These are phyloP conservation scores for Cataglyphis albicans DNA, from an alignment of 2,888 invertebrate species.

Conservation along the genomic window DNA sequence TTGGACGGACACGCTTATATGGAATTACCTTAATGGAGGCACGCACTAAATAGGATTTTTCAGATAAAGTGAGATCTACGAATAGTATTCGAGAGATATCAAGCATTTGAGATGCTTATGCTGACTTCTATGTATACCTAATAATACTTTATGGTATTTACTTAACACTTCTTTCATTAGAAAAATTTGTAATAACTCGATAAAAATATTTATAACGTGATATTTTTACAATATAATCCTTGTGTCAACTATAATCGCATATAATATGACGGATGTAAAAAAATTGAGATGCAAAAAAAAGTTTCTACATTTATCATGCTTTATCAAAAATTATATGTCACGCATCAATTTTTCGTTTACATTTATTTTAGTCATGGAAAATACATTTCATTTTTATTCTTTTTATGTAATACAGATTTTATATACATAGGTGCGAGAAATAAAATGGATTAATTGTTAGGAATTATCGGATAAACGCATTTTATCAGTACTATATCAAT, in stretches of 20 bases:
- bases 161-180: background rate
- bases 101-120: background rate
- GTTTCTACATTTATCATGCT: background rate
- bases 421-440: background rate
- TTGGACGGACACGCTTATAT: background rate
- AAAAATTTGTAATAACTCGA: background rate
- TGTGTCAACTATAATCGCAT: background rate
- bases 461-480: background rate
- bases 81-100: background rate
- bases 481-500: background rate
- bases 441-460: background rate
- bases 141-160: background rate
- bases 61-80: background rate
- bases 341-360: background rate
- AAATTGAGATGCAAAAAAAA: background rate
- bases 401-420: background rate
- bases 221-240: background rate
- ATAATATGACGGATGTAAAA: background rate
- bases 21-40: slow-evolving; percentile 1
- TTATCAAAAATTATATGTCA: slow-evolving; percentile 6
- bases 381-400: background rate
- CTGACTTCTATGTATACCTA: background rate
- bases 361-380: slow-evolving; percentile 15
- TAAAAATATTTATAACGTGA: background rate
- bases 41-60: background rate